These are phyloP conservation scores for Drosophila neocordata DNA, from an alignment of 1,140 invertebrate genomes.

Conservation along the genomic window DNA sequence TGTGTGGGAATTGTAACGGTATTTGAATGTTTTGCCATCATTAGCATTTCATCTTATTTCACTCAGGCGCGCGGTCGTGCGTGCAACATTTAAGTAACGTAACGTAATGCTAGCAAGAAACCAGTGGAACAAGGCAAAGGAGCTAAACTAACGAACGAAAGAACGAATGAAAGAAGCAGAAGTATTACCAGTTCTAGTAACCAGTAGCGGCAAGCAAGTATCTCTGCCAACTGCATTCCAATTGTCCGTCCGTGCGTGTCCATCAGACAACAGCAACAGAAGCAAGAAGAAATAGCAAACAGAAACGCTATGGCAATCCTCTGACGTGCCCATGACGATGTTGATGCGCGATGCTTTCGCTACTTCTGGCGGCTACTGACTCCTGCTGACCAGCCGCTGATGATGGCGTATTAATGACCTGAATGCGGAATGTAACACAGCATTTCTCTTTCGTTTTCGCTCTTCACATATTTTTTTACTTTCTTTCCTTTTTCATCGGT, in stretches of 20 bases:
- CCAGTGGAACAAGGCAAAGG: not conserved
- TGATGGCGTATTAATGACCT: constrained; percentile 80
- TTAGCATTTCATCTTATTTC: constrained; percentile 76
- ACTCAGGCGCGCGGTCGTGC: constrained; percentile 63
- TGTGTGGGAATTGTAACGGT: constrained; percentile 25
- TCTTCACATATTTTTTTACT: not conserved
- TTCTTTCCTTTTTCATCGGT: not conserved
- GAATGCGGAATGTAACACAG: constrained; percentile 76
- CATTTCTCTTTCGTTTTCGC: constrained; percentile 21
- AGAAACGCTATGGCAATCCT: constrained; percentile 22
- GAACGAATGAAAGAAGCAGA: not conserved
- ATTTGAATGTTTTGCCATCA: constrained; percentile 72
- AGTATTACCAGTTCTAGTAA: not conserved
- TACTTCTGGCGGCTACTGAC: constrained; percentile 13
- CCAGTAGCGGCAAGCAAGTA: not conserved
- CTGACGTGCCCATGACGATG: constrained; percentile 45
- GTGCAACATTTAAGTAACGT: constrained; percentile 56
- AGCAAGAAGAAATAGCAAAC: not conserved
- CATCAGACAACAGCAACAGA: constrained; percentile 45
- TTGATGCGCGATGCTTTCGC: constrained; percentile 28
- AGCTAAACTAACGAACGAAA: too few species aligned
- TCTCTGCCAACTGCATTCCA: constrained; percentile 54
- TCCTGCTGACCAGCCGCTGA: constrained; percentile 25
- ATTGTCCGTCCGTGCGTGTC: constrained; percentile 63
- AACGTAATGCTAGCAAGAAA: not conserved